phyloP scores from a whole-genome alignment of 2,797 vertebrate genomes.

The Betta splendens region DNA sequence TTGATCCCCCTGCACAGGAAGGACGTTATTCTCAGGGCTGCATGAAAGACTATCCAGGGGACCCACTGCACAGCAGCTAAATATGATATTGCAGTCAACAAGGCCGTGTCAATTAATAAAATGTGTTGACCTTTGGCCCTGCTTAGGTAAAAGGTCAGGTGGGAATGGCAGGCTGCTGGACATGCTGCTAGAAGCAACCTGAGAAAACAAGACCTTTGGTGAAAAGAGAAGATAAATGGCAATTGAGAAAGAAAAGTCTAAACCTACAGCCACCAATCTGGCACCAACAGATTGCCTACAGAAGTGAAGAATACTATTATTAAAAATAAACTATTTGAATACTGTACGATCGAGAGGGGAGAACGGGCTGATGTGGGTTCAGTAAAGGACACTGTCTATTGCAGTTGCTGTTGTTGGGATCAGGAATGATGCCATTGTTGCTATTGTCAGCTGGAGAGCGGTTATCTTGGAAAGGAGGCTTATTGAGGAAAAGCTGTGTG shows the following conservation, averaged over 20 bases:
- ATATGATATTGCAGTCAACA: conserved; percentile 58
- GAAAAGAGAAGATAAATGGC: conserved; percentile 40
- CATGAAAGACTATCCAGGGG: conserved; percentile 72
- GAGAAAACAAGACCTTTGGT: conserved; percentile 59
- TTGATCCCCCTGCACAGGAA: conserved; percentile 74
- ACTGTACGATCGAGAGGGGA: neutral
- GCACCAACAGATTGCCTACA: conserved; percentile 19
- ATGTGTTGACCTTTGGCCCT: conserved; percentile 54
- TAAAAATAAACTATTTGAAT: conserved; percentile 14
- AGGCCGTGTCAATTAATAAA: conserved; percentile 69
- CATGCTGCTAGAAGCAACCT: conserved; percentile 28
- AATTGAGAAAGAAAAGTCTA: conserved; percentile 55
- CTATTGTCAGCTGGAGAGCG: conserved; percentile 48
- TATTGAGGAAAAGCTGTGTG: conserved; percentile 41
- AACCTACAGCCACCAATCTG: conserved; percentile 46
- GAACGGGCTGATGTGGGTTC: conserved; percentile 49
- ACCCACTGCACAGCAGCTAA: conserved; percentile 25
- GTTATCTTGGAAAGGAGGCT: conserved; percentile 61
- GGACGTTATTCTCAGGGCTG: conserved; percentile 68
- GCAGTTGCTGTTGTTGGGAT: conserved; percentile 44
- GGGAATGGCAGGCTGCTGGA: conserved; percentile 47
- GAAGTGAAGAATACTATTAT: conserved; percentile 28
- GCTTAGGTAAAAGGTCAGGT: conserved; percentile 55
- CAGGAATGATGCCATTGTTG: conserved; percentile 60
- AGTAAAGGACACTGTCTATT: conserved; percentile 50